Percentiles rank a stretch among this genome's conserved stretches.
Evolutionary conservation across 2,797 vertebrate genomes (phyloP).

Genomic region (Myotis findleyi): DNA sequence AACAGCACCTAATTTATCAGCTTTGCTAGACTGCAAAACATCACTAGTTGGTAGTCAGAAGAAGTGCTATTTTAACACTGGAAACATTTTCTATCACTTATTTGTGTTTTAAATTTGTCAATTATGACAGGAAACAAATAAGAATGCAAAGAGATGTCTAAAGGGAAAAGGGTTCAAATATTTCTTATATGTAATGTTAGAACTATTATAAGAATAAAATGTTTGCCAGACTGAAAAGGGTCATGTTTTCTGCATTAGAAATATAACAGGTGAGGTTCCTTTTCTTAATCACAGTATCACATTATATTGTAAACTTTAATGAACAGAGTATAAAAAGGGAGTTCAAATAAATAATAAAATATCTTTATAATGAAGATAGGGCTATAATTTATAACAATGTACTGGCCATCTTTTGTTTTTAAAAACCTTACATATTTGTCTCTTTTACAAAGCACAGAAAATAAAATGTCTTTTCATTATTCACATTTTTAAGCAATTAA

Average conservation of each 20-base stretch:
- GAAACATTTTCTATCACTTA: constrained; percentile 66
- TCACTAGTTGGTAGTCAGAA: constrained; percentile 41
- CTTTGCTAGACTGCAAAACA: constrained; percentile 60
- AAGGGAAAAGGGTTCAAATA: background rate
- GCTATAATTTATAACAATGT: background rate
- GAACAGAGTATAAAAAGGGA: background rate
- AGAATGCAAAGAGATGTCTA: constrained; percentile 52
- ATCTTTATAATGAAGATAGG: background rate
- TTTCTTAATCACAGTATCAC: background rate
- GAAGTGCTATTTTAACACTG: constrained; percentile 67
- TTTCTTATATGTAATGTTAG: constrained; percentile 35
- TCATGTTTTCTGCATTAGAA: constrained; percentile 17
- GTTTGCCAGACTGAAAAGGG: background rate
- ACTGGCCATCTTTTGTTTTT: background rate
- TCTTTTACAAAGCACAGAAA: constrained; percentile 38
- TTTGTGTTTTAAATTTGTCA: constrained; percentile 71
- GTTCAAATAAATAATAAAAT: background rate
- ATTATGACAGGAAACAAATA: constrained; percentile 67
- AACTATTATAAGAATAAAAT: constrained; percentile 56
- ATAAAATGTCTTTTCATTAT: background rate
- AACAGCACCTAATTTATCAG: constrained; percentile 78
- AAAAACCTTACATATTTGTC: background rate
- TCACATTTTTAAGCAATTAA: background rate
- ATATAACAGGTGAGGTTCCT: background rate
- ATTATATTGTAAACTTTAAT: background rate